Evolutionary conservation across 2,797 vertebrate genomes (phyloP), one percentile per base, ranked within the genome.

Genomic region (Avahi laniger): DNA sequence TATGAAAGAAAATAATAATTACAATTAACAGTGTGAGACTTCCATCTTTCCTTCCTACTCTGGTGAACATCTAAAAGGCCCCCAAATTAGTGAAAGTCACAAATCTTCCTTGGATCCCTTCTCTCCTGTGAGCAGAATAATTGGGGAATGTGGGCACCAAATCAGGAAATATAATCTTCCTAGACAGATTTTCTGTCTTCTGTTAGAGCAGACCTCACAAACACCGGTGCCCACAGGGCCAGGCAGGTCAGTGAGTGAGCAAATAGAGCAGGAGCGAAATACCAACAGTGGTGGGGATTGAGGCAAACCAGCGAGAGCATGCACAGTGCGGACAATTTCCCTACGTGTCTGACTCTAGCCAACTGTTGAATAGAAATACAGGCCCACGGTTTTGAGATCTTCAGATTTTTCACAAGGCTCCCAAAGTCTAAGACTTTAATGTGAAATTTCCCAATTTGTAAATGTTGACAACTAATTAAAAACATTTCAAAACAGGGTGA

Each of bases 401-500:
- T 95, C 67, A 9, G 78, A 43, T 73, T 91, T 89, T 97, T 89
- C 96, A 93, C 9, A 17, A 86, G 63, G 11, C 24, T 85, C 54
- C 88, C 33, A 35, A 85, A 93, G 46, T 65, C 93, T 90, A 54
- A 50, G 50, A n/a, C 54, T 93, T 92, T 85, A 70, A 90, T 65
- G 54, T 78, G n/a, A 94, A 91, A 89, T 89, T 63, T 95, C 94
- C 85, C 79, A 80, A 89, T 93, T 67, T 86, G 86, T 95, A 86
- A 96, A 96, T 89, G 63, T 91, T 96, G 93, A 75, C 79, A 76
- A 94, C 70, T 80, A 97, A 95, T 95, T 95, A 85, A 95, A 89
- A 91, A 83, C 89, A 89, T 94, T 78, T 94, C 63, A 88, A 94
- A 97, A 95, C 73, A 94, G 61, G 26, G 2, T 11, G 24, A 38